Base-by-base conservation (phyloP, 2,888 invertebrate species). In the Thymelicus sylvestris region DNA sequence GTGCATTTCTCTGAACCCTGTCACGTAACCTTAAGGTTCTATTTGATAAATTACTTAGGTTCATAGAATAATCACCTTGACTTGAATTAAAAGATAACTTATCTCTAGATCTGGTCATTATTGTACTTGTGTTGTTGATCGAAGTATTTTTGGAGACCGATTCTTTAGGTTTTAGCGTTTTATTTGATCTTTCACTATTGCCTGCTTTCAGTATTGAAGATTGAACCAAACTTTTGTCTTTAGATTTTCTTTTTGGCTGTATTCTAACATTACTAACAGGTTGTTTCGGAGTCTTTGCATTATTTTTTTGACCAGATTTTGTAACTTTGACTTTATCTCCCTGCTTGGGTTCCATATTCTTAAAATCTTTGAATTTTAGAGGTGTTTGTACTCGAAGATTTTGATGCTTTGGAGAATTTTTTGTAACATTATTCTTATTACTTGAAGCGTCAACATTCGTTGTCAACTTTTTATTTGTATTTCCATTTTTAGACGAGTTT, bases 1-100 rank as follows among this genome's bases (percentile, higher is more conserved):
- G 4, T 12, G 44, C 24, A 1, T 55, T 55, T 12, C 5, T 55
- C 12, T 55, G 24, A 12, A 24, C 24, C 6, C 55, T 74, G n/a
- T 57, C 19, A 15, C 67, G 41, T 48, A 69, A 50, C 44, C 77
- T 72, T 57, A 76, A 72, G 66, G 73, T 74, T 64, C 70, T 71
- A 7, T 38, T 52, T 38, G 74, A 76, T 65, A 76, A 71, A 61
- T 73, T 74, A 10, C 62, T 72, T 7, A 64, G 61, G 60, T 71
- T 73, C 15, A 65, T 62, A 44, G 74, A 72, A n/a, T 67, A 19
- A 31, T 66, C 52, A 15, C 44, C 8, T 15, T 57, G 47, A 31
- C 66, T 59, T 12, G 47, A 59, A 66, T 59, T 38, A 59, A 59
- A 47, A 47, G 48, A 66, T 47, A 48, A 2, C 3, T 66, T 66